Evolutionary conservation across 2,797 vertebrate genomes (phyloP), one percentile per base, ranked within the genome.

Genomic region (Babyrousa celebensis): DNA sequence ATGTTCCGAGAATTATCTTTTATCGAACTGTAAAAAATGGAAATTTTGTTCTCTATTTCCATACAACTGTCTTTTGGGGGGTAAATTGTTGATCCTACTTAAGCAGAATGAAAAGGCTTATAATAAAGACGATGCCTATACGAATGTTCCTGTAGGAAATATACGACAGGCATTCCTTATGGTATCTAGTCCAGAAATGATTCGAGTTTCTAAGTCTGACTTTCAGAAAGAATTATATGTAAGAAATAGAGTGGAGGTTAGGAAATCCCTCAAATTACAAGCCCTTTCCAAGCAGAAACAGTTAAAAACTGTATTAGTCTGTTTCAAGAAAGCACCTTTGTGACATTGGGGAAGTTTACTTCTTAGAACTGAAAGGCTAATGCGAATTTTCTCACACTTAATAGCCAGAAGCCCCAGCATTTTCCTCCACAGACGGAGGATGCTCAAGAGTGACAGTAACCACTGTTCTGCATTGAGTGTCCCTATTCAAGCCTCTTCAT

Each of bases 11-110:
- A 97, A 94, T 95, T 96, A n/a, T 93, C 80, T 97, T 97, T 89
- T 96, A 90, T 67, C 74, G 54, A 97, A 96, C 60, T 48, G 52
- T 89, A 85, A 84, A 79, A 98, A 98, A 97, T 96, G 95, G 79
- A 92, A 98, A 98, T 97, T 93, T 97, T 98, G 95, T 94, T 94
- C 91, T 94, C 1, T 85, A 88, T 98, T 98, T 97, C 96, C 97
- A 97, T 96, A 97, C 93, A 98, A 98, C 95, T 98, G 96, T 82
- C 98, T 96, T 86, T 98, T 95, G 97, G 98, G 95, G 98, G 95
- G 97, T 98, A 98, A 98, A 97, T 97, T 98, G 91, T 97, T 97
- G 97, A 97, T 97, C 96, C 86, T 97, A 83, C 91, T 96, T 94
- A 96, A 96, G 70, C 92, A 96, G 95, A 98, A 91, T 62, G 40